Base-by-base conservation (phyloP, 2,113 vertebrate species). In the Nothobranchius kuhntae region DNA sequence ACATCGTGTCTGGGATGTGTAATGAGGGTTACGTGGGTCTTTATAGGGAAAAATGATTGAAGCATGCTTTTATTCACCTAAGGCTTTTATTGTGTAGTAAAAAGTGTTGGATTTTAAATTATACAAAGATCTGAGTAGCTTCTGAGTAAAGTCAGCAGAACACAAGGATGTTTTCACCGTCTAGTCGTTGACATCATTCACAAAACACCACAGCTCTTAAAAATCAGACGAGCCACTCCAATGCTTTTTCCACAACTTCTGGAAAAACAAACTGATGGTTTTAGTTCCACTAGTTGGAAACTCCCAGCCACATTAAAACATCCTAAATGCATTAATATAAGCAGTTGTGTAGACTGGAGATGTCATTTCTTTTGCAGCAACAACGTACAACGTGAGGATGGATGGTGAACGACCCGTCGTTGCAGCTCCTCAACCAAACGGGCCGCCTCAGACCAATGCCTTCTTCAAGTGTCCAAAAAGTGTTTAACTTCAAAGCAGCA, bases 381-480 rank as follows among this genome's bases (percentile, higher is more conserved):
- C 92, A 64, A 93, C 95, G 82, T 96, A 96, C 89, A 95, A 89
- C 0, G 73, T 98, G 14, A 92, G 94, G 61, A 61, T 97, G 68
- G 90, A 90, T 0, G 90, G 78, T 0, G 92, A 90, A 61, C 92
- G 71, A 82, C 95, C 90, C 17, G 91, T 79, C 14, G 9, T 93
- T 6, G 26, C 79, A 4, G 36, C 77, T 12, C 90, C 95, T 3
- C 30, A 86, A 0, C 87, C 83, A n/a, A 93, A 91, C 0, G 51
- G 64, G 17, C 71, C 91, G 2, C 87, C 92, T 38, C 93, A 92
- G 75, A 92, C 91, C 75, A 94, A 90, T 44, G 85, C 88, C 77
- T 93, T 96, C 92, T 95, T 96, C 84, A 96, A 93, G 74, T 99
- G 98, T 60, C 91, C 93, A 60, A 89, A 91, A 81, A 89, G 77